A percentile compares a stretch with the other conserved stretches of the same genome.
Conservation (phyloP, 1,140 invertebrate species). For the Drosophila willistoni region DNA sequence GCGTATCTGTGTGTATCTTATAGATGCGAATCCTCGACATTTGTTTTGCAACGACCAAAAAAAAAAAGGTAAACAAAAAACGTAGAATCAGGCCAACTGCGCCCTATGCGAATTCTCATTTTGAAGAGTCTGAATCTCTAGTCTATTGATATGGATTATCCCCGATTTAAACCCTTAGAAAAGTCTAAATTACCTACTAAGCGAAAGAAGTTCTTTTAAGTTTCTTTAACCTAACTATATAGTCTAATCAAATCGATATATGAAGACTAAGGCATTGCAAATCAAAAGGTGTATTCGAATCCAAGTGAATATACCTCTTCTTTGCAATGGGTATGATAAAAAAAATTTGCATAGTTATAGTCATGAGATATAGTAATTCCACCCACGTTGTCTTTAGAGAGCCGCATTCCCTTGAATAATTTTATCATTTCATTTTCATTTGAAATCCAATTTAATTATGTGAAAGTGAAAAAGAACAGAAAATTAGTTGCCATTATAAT, state of each 20-base stretch:
- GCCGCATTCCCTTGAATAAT: neutral
- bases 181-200: no score
- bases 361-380: constrained; percentile 7
- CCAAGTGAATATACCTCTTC: no score
- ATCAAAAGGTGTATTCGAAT: no score
- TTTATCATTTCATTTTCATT: constrained; percentile 65
- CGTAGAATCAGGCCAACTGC: constrained; percentile 15
- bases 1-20: constrained; percentile 48
- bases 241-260: no score
- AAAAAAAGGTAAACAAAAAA: constrained; percentile 15
- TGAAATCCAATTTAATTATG: constrained; percentile 77
- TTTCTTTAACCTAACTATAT: no score
- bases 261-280: no score
- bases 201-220: no score
- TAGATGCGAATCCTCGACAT: constrained; percentile 52
- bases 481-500: constrained; percentile 75
- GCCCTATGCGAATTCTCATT: no score
- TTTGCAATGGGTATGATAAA: constrained; percentile 29
- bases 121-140: no score
- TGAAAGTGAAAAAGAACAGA: constrained; percentile 68
- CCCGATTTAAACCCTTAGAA: no score
- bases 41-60: constrained; percentile 42
- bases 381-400: neutral
- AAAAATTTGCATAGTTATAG: constrained; percentile 51
- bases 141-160: no score